Evolutionary conservation across 92 coral and sea anemone species (phyloP).

Genomic region (Nematostella vectensis): DNA sequence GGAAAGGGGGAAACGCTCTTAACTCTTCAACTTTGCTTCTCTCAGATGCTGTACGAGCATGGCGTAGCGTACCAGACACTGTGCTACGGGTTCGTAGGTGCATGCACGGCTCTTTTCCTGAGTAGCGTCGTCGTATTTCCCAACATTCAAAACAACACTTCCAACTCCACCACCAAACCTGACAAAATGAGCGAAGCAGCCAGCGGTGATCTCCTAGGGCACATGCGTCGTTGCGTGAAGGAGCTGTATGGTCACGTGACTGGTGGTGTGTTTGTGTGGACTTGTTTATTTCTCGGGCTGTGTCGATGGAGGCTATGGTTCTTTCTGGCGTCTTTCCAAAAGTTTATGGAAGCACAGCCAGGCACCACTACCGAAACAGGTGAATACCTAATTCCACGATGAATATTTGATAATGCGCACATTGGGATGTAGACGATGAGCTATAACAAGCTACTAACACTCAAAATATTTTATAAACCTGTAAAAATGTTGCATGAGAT

Average conservation of each 20-base stretch:
- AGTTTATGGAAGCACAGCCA: conserved; percentile 31
- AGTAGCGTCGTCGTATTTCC: conserved; percentile 14
- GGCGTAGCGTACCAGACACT: conserved; percentile 14
- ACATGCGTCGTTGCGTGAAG: conserved; percentile 1
- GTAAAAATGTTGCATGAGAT: no score
- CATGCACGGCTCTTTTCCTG: conserved; percentile 1
- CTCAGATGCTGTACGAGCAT: conserved; percentile 17
- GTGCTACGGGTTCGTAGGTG: conserved; percentile 7
- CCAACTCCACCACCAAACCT: neutral
- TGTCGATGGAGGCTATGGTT: conserved; percentile 34
- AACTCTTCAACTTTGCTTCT: no score
- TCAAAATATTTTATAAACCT: no score
- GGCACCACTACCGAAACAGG: conserved; percentile 22
- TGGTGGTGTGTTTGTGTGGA: conserved; percentile 27
- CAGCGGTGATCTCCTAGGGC: neutral
- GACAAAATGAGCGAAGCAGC: neutral
- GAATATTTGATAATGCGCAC: no score
- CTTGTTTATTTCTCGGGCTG: conserved; percentile 26
- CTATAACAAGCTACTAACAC: no score
- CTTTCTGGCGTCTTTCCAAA: conserved; percentile 32
- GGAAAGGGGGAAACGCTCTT: no score
- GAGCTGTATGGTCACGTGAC: conserved; percentile 12
- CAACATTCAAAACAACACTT: neutral
- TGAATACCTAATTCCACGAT: conserved; percentile 3
- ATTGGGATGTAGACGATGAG: no score